Evolutionary conservation across 2,797 vertebrate species (phyloP).

Genomic region (Pygocentrus nattereri): DNA sequence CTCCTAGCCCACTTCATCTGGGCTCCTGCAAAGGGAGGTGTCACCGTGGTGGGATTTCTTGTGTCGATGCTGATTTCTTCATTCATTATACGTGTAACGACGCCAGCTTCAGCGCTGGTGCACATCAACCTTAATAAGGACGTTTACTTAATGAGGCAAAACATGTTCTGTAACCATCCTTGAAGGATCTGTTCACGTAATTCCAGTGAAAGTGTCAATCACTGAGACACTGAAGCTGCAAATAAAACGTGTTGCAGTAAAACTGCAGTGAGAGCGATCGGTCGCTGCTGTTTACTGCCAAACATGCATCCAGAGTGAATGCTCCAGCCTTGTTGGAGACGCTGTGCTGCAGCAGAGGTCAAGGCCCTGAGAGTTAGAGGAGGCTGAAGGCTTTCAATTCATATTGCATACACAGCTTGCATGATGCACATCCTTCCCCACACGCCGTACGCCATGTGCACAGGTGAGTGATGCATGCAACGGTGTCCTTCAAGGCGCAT

Average conservation of each 20-base stretch:
- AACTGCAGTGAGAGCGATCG: neutral
- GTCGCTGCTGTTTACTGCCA: neutral
- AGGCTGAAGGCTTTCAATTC: conserved; percentile 57
- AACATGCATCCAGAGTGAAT: neutral
- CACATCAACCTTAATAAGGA: conserved; percentile 20
- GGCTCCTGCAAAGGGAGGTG: conserved; percentile 14
- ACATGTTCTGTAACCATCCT: conserved; percentile 19
- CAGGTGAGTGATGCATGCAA: conserved; percentile 60
- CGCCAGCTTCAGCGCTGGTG: conserved; percentile 3
- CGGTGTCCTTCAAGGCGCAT: conserved; percentile 43
- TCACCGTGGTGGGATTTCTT: conserved; percentile 23
- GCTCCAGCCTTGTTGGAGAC: conserved; percentile 24
- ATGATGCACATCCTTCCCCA: conserved; percentile 46
- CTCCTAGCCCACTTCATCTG: neutral
- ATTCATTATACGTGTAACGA: neutral
- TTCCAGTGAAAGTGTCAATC: neutral
- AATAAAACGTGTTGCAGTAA: neutral
- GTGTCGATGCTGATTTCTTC: conserved; percentile 16
- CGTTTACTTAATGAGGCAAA: neutral
- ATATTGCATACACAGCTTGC: conserved; percentile 61
- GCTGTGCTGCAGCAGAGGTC: conserved; percentile 45
- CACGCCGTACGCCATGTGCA: conserved; percentile 32
- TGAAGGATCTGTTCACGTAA: conserved; percentile 34
- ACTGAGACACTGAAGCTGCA: neutral
- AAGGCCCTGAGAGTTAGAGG: conserved; percentile 62